phyloP scores from a whole-genome alignment of 1,140 invertebrate genomes.

The Muscidifurax raptorellus region DNA sequence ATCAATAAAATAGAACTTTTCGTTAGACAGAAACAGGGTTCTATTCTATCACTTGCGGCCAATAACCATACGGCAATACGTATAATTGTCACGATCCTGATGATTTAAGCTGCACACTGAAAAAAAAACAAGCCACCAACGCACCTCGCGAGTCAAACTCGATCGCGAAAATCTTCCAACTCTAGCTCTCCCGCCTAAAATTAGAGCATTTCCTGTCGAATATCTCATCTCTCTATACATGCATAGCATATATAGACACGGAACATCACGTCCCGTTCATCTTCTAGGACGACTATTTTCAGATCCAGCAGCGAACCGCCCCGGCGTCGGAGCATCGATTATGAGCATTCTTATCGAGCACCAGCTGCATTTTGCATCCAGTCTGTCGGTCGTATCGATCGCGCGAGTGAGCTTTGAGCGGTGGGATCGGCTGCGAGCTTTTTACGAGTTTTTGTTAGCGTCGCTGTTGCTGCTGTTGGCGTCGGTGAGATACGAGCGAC shows the following conservation, averaged over 20 bases:
- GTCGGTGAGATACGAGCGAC: too few species aligned
- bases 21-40: too few species aligned
- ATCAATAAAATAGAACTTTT: too few species aligned
- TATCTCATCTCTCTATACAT: slow-evolving; percentile 15
- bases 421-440: not conserved
- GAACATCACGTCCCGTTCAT: not conserved
- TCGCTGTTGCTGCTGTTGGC: too few species aligned
- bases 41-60: too few species aligned
- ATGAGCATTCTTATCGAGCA: slow-evolving; percentile 29
- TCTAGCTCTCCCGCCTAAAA: slow-evolving; percentile 12
- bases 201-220: slow-evolving; percentile 43
- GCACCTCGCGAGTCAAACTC: too few species aligned
- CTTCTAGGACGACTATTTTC: slow-evolving; percentile 44
- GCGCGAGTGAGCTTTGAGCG: too few species aligned
- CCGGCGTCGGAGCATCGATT: slow-evolving; percentile 13
- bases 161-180: not conserved
- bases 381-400: not conserved
- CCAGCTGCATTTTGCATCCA: slow-evolving; percentile 2
- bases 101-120: too few species aligned
- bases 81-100: too few species aligned
- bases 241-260: not conserved
- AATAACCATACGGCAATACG: too few species aligned
- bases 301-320: not conserved
- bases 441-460: not conserved
- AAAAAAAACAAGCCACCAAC: too few species aligned